These are phyloP conservation scores for Stercorarius parasiticus DNA, from an alignment of 2,113 vertebrate genomes.

Conservation along the genomic window DNA sequence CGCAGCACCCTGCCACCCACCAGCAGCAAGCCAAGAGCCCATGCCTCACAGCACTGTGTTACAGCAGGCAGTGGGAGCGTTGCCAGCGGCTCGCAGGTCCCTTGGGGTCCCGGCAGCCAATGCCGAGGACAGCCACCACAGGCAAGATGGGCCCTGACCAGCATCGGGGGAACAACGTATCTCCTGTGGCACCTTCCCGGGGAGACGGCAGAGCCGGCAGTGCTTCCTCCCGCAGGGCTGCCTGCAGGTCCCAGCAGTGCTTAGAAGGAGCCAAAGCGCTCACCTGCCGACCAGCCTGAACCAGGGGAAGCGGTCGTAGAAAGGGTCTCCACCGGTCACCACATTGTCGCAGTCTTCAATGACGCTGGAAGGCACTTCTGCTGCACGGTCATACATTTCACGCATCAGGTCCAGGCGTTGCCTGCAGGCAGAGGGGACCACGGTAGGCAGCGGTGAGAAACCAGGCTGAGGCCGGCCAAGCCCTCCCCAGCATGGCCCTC, in stretches of 20 bases:
- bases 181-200: rapidly evolving
- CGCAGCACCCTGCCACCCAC: neutral
- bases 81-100: neutral
- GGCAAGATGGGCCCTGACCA: neutral
- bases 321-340: slow-evolving; percentile 93
- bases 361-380: slow-evolving; percentile 88
- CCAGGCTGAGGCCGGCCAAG: rapidly evolving
- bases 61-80: neutral
- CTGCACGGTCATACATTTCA: slow-evolving; percentile 96
- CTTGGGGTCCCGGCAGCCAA: neutral
- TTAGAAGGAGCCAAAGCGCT: slow-evolving; percentile 60
- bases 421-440: slow-evolving; percentile 60
- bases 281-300: slow-evolving; percentile 98
- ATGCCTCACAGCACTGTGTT: neutral
- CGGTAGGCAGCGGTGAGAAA: rapidly evolving
- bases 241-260: neutral
- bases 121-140: neutral
- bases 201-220: neutral
- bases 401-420: slow-evolving; percentile 95
- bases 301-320: slow-evolving; percentile 98
- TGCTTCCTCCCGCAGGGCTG: neutral
- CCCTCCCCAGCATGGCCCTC: rapidly evolving
- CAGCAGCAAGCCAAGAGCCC: neutral
- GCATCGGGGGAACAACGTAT: neutral
- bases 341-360: slow-evolving; percentile 90